Percentiles rank a stretch among this genome's conserved stretches.
phyloP scores from a whole-genome alignment of 2,888 invertebrate species.

The Cantharis nigra region DNA sequence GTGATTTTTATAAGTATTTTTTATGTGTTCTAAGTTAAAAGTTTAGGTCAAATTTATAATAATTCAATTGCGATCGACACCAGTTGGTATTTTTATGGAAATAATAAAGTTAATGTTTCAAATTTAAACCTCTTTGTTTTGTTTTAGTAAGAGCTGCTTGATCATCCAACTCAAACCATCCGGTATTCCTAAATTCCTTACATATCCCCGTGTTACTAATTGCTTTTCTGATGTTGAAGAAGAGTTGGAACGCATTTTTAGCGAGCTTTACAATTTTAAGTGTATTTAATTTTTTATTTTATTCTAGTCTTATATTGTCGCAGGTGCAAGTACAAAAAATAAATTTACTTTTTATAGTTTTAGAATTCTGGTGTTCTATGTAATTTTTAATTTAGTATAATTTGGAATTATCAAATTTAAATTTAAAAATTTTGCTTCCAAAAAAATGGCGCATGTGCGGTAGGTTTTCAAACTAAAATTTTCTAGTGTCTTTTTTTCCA shows the following conservation, averaged over 20 bases:
- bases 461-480: no score
- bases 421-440: no score
- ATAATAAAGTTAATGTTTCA: neutral
- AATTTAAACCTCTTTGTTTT: neutral
- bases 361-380: neutral
- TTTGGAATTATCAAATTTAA: no score
- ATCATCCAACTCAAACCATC: neutral
- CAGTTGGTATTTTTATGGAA: neutral
- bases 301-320: neutral
- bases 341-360: neutral
- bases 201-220: neutral
- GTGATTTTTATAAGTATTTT: constrained; percentile 11
- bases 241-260: neutral
- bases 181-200: neutral
- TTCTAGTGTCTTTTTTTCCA: no score
- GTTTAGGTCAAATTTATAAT: neutral
- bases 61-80: neutral
- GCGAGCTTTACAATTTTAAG: neutral
- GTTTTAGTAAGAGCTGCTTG: neutral
- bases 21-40: constrained; percentile 12
- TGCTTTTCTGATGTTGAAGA: neutral
- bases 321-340: neutral
- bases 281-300: neutral
- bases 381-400: no score
- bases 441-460: no score